phyloP scores from a whole-genome alignment of 2,888 invertebrate species.

The Apamea monoglypha region DNA sequence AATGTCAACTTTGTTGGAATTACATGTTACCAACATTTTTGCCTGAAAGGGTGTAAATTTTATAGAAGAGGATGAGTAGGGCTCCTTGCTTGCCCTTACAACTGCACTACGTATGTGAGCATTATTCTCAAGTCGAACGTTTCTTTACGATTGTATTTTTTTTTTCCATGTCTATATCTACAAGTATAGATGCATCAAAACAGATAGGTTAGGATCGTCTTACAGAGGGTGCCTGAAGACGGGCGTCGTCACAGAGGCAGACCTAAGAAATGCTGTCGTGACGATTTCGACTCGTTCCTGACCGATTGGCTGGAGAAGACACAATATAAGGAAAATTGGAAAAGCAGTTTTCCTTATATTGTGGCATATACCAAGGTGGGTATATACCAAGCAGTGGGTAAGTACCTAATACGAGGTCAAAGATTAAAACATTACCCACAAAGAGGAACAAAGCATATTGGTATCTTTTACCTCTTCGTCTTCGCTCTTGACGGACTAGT shows the following conservation, averaged over 20 bases:
- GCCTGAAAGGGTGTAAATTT: slow-evolving; percentile 22
- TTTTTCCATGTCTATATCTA: neutral
- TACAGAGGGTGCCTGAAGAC: neutral
- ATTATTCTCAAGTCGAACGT: neutral
- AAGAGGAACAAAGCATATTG: neutral
- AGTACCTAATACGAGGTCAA: neutral
- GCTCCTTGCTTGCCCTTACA: neutral
- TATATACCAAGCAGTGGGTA: too few species aligned
- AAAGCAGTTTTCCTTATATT: too few species aligned
- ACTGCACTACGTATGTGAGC: too few species aligned
- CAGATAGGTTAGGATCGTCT: neutral
- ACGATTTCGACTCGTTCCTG: too few species aligned
- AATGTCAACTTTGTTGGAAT: slow-evolving; percentile 68
- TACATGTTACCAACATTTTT: slow-evolving; percentile 56
- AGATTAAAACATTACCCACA: neutral
- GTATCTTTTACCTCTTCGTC: neutral
- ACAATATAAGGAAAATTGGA: too few species aligned
- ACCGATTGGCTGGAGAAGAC: too few species aligned
- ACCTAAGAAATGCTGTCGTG: too few species aligned
- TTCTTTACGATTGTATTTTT: neutral
- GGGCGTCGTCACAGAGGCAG: too few species aligned
- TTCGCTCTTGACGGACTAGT: neutral
- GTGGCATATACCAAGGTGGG: too few species aligned
- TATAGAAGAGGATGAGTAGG: neutral
- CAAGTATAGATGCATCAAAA: neutral